Conservation (phyloP, 2,888 invertebrate genomes). For the Epinotia ramella region DNA sequence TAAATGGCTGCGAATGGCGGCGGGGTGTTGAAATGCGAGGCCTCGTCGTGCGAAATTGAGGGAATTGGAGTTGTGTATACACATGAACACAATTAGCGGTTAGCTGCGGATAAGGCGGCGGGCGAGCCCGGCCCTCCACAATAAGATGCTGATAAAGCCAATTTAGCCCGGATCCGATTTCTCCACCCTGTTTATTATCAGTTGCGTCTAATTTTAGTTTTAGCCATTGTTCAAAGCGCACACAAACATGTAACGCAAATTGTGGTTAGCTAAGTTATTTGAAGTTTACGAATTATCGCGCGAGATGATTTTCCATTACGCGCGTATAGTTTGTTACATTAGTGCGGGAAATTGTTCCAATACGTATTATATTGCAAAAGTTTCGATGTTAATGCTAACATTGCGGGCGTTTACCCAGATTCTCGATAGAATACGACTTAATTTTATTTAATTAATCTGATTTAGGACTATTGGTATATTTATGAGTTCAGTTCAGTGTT, state of each 20-base stretch:
- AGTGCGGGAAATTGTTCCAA: conserved; percentile 32
- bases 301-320: conserved; percentile 42
- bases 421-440: not conserved
- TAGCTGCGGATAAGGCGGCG: conserved; percentile 57
- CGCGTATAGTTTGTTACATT: conserved; percentile 41
- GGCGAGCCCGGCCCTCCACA: conserved; percentile 51
- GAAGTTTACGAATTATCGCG: conserved; percentile 44
- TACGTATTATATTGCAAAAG: conserved; percentile 40
- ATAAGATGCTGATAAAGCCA: conserved; percentile 69
- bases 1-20: conserved; percentile 66
- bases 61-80: conserved; percentile 65
- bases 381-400: conserved; percentile 30
- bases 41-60: conserved; percentile 62
- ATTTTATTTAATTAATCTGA: conserved; percentile 2
- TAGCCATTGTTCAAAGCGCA: conserved; percentile 63
- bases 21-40: conserved; percentile 60
- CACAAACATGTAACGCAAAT: conserved; percentile 62
- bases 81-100: conserved; percentile 72
- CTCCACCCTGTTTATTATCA: conserved; percentile 67
- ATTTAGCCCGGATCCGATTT: conserved; percentile 67
- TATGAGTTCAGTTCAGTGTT: not conserved
- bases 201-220: conserved; percentile 65
- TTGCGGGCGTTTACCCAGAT: conserved; percentile 19
- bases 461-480: not conserved
- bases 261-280: conserved; percentile 50